Conservation (phyloP, 2,888 invertebrate genomes). For the Drosophila neotestacea region DNA sequence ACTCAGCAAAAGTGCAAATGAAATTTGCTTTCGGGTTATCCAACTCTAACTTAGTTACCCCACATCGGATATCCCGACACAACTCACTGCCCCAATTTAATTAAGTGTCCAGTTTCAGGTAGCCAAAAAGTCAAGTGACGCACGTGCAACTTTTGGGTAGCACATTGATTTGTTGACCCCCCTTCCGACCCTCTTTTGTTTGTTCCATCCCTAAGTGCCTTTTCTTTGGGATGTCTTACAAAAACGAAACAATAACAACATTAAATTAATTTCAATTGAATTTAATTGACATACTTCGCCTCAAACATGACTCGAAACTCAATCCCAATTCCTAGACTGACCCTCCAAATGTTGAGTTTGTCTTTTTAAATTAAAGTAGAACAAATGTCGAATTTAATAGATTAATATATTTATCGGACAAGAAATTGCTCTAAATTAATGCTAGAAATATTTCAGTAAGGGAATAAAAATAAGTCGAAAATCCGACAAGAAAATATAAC, state of each 20-base stretch:
- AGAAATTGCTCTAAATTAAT: neutral
- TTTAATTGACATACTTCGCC: constrained; percentile 64
- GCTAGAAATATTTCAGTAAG: neutral
- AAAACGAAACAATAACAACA: constrained; percentile 48
- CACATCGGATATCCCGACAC: neutral
- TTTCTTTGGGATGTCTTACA: constrained; percentile 25
- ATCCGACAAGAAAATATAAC: neutral
- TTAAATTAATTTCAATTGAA: constrained; percentile 76
- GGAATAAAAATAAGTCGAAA: neutral
- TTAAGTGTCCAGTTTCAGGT: constrained; percentile 39
- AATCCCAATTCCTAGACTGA: constrained; percentile 12
- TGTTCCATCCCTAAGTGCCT: constrained; percentile 41
- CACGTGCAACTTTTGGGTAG: constrained; percentile 18
- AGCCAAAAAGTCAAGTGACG: constrained; percentile 10
- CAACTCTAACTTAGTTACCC: constrained; percentile 39
- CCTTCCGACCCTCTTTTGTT: constrained; percentile 8
- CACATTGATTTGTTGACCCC: constrained; percentile 28
- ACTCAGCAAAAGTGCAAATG: constrained; percentile 61
- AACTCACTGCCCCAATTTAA: constrained; percentile 22
- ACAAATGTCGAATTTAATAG: constrained; percentile 23
- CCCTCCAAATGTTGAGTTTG: constrained; percentile 32
- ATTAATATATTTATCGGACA: constrained; percentile 9
- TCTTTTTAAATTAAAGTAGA: constrained; percentile 14
- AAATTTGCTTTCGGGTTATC: constrained; percentile 55
- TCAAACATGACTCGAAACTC: constrained; percentile 19